Percentiles rank a stretch among this genome's conserved stretches.
These are phyloP conservation scores for Dasysyrphus albostriatus DNA, from an alignment of 2,888 invertebrate genomes.

Conservation along the genomic window DNA sequence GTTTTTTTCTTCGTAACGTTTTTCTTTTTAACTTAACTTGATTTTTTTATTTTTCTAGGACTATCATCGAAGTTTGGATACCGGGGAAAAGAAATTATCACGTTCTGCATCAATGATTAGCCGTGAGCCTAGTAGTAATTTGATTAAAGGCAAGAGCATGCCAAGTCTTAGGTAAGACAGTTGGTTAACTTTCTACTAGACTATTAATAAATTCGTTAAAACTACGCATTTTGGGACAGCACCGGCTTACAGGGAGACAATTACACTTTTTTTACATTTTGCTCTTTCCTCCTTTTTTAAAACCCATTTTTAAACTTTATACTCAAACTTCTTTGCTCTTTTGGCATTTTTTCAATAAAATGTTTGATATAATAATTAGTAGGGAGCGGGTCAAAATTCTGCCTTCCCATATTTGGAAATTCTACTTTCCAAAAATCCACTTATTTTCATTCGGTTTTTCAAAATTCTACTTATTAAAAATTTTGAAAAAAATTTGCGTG, in stretches of 20 bases:
- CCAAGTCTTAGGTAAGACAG: constrained; percentile 93
- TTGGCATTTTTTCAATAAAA: constrained; percentile 71
- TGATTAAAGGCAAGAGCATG: constrained; percentile 98
- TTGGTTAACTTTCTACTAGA: neutral
- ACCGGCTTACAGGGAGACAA: constrained; percentile 30
- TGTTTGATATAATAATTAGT: neutral
- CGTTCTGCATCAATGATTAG: constrained; percentile 89
- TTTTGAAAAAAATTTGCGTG: no score
- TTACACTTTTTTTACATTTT: neutral
- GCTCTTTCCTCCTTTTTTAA: neutral
- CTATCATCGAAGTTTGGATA: constrained; percentile 92
- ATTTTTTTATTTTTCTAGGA: constrained; percentile 85
- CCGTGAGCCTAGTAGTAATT: constrained; percentile 88
- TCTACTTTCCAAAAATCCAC: no score
- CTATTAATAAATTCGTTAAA: constrained; percentile 10
- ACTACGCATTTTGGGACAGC: constrained; percentile 44
- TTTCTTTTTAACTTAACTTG: neutral
- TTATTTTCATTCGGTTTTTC: no score
- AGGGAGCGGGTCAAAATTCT: no score
- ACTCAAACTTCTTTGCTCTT: constrained; percentile 71
- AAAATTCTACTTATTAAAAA: no score
- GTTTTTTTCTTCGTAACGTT: neutral
- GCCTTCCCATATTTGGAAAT: no score
- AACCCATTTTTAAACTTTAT: neutral
- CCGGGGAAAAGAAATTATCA: constrained; percentile 90